Percentiles rank a stretch among this genome's conserved stretches.
Evolutionary conservation across 2,888 invertebrate genomes (phyloP).

Genomic region (Minunthozetes semirufus): DNA sequence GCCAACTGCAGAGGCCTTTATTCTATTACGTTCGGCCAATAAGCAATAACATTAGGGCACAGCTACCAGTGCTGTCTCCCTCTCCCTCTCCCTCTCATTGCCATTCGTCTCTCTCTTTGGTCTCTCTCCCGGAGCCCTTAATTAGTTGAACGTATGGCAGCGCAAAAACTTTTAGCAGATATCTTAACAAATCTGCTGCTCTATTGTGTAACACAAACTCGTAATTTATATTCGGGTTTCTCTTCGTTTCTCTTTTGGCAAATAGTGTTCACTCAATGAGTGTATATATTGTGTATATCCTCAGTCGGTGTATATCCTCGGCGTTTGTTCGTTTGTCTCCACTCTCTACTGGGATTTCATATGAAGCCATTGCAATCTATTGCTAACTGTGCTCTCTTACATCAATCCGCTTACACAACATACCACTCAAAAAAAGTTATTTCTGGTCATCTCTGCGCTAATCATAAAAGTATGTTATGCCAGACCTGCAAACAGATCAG

Average conservation of each 20-base stretch:
- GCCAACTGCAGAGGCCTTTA: conserved; percentile 8
- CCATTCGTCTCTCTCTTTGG: not conserved
- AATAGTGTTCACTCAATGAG: not conserved
- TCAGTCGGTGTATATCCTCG: not conserved
- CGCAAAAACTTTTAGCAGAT: not conserved
- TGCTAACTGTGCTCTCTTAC: not conserved
- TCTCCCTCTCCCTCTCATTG: not conserved
- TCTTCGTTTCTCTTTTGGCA: not conserved
- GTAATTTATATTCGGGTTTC: conserved; percentile 10
- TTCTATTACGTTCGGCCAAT: conserved; percentile 24
- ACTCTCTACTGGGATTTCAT: conserved; percentile 5
- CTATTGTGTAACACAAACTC: conserved; percentile 12
- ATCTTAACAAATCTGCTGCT: conserved; percentile 6
- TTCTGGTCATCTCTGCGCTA: too few species aligned
- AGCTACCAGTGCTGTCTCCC: not conserved
- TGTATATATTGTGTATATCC: not conserved
- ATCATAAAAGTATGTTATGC: too few species aligned
- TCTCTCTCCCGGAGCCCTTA: not conserved
- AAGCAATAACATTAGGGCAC: conserved; percentile 22
- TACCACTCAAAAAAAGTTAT: not conserved
- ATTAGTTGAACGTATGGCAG: not conserved
- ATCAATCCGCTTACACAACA: not conserved
- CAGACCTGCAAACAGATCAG: too few species aligned
- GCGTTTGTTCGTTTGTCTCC: not conserved
- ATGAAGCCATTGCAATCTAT: not conserved